Base-by-base conservation (phyloP, 2,797 vertebrate genomes). In the Xerus rutilus region DNA sequence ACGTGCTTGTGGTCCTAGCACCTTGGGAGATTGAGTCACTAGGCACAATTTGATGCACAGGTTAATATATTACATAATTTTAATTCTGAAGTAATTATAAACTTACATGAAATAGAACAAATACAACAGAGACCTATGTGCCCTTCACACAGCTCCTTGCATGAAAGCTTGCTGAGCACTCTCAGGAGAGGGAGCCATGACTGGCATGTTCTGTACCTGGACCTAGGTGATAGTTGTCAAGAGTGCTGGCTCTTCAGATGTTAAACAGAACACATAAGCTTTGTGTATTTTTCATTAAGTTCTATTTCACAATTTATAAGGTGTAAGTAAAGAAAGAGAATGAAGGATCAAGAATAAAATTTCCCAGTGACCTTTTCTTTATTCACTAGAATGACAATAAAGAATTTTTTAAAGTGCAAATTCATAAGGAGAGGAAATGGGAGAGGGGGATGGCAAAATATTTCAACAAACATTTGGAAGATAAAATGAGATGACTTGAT, bases 401-500 rank as follows among this genome's bases (percentile, higher is more conserved):
- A 20, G 39, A 39, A 17, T 6, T 13, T 30, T 69, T 59, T 11
- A 32, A 93, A 79, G 84, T 30, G 10, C 18, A 62, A 76, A 69
- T 52, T 69, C 73, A 94, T 32, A 65, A 62, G 69, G n/a, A 77
- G 28, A 13, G 62, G 45, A 92, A 72, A 79, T 8, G 11, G 43
- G 28, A 77, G n/a, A 86, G 35, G 52, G 47, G 45, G 43, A 62
- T 54, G 57, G 83, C n/a, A 62, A 49, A 64, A n/a, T 13, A 35
- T 30, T 67, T 86, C 70, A 47, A 49, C 7, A 52, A 73, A n/a
- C 72, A 64, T 59, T 57, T 86, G 74, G 64, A 86, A 73, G 72
- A 73, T 45, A 57, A 69, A 39, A 74, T 35, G 30, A 69, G 62
- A 23, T 11, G 73, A 76, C 52, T 39, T 4, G 9, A 52, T 13